These are phyloP conservation scores for Tipula confusa DNA, from an alignment of 2,888 invertebrate species.

Conservation along the genomic window DNA sequence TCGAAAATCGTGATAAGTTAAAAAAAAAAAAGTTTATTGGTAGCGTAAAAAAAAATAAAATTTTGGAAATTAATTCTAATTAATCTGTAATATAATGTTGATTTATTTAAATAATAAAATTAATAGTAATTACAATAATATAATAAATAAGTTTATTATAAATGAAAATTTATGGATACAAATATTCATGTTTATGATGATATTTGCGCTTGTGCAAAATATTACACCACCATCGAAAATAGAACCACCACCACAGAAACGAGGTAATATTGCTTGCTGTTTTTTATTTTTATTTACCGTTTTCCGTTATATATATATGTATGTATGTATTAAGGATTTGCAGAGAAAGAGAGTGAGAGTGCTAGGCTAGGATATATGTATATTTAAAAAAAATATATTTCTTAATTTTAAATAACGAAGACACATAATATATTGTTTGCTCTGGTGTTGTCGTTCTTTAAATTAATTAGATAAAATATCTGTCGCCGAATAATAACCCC, in stretches of 20 bases:
- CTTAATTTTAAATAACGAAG: background rate
- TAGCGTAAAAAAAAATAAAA: background rate
- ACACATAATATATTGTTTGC: background rate
- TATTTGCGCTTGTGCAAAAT: constrained; percentile 31
- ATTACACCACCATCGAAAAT: constrained; percentile 27
- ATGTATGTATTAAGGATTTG: too few relatives aligned
- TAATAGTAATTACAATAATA: background rate
- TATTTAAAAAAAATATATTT: background rate
- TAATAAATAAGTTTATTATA: constrained; percentile 27
- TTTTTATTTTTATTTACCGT: too few relatives aligned
- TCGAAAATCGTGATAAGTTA: background rate
- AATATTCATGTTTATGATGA: constrained; percentile 28
- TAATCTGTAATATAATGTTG: background rate
- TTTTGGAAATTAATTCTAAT: background rate
- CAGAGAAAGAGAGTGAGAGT: too few relatives aligned
- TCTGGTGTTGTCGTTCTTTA: background rate
- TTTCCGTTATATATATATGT: background rate
- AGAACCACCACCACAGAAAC: constrained; percentile 29
- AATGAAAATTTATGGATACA: constrained; percentile 30
- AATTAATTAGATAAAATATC: background rate
- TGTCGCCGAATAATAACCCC: background rate
- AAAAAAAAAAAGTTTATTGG: background rate
- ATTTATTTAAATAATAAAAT: constrained; percentile 25
- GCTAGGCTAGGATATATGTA: too few relatives aligned
- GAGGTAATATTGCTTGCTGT: constrained; percentile 13